Evolutionary conservation across 2,888 invertebrate species (phyloP).

Genomic region (Sphaerophoria taeniata): DNA sequence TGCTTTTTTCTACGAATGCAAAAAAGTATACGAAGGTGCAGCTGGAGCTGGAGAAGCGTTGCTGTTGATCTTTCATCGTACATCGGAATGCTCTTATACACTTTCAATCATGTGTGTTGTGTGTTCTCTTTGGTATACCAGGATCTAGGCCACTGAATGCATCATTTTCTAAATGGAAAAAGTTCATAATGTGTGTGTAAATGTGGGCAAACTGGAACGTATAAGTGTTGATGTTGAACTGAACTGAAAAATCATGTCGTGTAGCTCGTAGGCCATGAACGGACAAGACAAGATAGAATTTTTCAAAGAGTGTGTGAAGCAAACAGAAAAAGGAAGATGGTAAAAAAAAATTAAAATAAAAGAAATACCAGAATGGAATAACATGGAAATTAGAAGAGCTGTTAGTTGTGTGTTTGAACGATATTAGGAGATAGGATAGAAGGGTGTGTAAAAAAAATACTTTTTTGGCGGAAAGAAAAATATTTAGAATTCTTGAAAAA

Average conservation of each 20-base stretch:
- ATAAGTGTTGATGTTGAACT: constrained; percentile 15
- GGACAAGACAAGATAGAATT: constrained; percentile 37
- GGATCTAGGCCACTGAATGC: constrained; percentile 69
- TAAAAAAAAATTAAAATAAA: no score
- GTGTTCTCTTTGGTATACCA: constrained; percentile 31
- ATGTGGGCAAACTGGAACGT: neutral
- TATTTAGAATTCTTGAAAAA: no score
- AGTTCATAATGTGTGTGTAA: constrained; percentile 33
- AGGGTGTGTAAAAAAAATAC: neutral
- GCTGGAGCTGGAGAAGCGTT: neutral
- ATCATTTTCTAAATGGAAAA: constrained; percentile 60
- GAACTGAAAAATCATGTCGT: constrained; percentile 57
- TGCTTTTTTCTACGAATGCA: constrained; percentile 6
- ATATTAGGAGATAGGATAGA: neutral
- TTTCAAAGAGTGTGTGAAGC: neutral
- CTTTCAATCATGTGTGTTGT: constrained; percentile 27
- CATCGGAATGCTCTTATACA: constrained; percentile 64
- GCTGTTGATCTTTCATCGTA: constrained; percentile 15
- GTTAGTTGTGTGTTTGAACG: neutral
- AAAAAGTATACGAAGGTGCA: neutral
- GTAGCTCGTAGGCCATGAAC: no score
- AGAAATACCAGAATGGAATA: constrained; percentile 13
- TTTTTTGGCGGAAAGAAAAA: neutral
- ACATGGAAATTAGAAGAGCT: constrained; percentile 10
- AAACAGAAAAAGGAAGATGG: constrained; percentile 11